Conservation (phyloP, 2,888 invertebrate species). For the Apeira syringaria region DNA sequence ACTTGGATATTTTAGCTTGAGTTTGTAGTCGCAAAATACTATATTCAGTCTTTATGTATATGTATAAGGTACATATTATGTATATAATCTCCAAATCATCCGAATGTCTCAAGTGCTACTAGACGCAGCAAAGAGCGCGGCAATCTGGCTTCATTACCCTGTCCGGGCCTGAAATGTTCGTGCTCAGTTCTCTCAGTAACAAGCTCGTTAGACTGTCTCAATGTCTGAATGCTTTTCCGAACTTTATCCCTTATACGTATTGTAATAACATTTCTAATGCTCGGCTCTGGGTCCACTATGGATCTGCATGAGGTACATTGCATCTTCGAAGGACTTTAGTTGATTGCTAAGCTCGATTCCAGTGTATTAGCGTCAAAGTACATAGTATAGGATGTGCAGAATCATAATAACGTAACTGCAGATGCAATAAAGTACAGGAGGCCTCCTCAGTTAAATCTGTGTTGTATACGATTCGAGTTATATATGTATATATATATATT, state of each 20-base stretch:
- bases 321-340: slow-evolving; percentile 27
- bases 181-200: slow-evolving; percentile 38
- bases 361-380: slow-evolving; percentile 37
- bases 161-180: slow-evolving; percentile 31
- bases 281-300: slow-evolving; percentile 14
- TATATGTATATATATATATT: no score
- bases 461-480: background rate
- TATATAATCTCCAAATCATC: no score
- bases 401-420: background rate
- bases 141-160: slow-evolving; percentile 47
- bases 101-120: slow-evolving; percentile 23
- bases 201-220: slow-evolving; percentile 48
- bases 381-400: slow-evolving; percentile 19
- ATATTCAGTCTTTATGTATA: no score
- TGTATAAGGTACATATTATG: no score
- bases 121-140: slow-evolving; percentile 26
- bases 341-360: slow-evolving; percentile 41
- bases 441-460: no score
- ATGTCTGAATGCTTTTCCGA: slow-evolving; percentile 32
- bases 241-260: slow-evolving; percentile 37
- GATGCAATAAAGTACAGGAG: background rate
- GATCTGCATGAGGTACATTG: slow-evolving; percentile 27
- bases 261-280: slow-evolving; percentile 38
- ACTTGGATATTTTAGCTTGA: no score
- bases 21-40: no score